A percentile compares a stretch with the other conserved stretches of the same genome.
phyloP scores from a whole-genome alignment of 2,888 invertebrate genomes.

The Notodonta ziczac region DNA sequence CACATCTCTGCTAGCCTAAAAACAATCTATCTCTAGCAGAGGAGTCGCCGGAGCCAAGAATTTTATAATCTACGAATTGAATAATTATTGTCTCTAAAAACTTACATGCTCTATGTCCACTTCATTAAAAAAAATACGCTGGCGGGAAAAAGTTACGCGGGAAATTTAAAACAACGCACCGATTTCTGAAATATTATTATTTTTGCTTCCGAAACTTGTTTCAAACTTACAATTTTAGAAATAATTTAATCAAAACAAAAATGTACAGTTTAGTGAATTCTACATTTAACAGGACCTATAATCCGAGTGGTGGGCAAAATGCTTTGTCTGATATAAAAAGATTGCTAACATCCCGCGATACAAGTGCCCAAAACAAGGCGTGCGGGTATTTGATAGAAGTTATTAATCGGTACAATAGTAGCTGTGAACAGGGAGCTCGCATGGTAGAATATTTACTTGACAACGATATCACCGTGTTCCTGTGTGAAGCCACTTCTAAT shows the following conservation, averaged over 20 bases:
- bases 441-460: constrained; percentile 71
- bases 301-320: constrained; percentile 69
- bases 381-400: constrained; percentile 73
- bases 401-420: constrained; percentile 59
- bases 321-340: constrained; percentile 74
- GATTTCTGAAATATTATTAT: too few species aligned
- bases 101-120: too few species aligned
- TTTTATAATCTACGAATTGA: too few species aligned
- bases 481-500: constrained; percentile 76
- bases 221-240: too few species aligned
- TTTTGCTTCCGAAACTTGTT: too few species aligned
- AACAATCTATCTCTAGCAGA: too few species aligned
- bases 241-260: constrained; percentile 6
- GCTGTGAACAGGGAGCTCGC: constrained; percentile 57
- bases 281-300: constrained; percentile 71
- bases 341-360: constrained; percentile 70
- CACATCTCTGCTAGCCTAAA: too few species aligned
- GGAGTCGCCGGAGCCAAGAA: too few species aligned
- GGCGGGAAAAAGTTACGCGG: too few species aligned
- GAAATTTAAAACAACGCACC: too few species aligned
- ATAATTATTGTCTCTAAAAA: too few species aligned
- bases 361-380: constrained; percentile 69
- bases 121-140: too few species aligned
- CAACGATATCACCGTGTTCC: constrained; percentile 73
- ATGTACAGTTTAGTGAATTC: constrained; percentile 71